A percentile compares a stretch with the other conserved stretches of the same genome.
Conservation (phyloP, 2,113 vertebrate genomes). For the Gallinago undulata region DNA sequence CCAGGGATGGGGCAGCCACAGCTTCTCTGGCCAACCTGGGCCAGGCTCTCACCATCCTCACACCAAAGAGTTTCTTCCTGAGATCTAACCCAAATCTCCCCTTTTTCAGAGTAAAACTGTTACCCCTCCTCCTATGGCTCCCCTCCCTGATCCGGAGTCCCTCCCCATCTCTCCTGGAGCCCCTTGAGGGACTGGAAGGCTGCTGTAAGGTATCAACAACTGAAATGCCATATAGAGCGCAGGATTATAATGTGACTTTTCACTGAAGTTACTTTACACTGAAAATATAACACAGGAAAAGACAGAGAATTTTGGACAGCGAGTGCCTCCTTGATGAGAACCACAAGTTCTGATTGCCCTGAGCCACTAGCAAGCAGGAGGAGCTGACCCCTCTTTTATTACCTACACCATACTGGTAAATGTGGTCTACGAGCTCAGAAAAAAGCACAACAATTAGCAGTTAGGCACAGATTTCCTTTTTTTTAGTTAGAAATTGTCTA, state of each 20-base stretch:
- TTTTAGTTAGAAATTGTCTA: background rate
- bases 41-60: too few species aligned
- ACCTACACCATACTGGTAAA: background rate
- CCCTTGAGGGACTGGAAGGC: too few species aligned
- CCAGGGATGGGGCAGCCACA: too few species aligned
- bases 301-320: background rate
- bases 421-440: background rate
- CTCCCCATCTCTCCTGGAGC: too few species aligned
- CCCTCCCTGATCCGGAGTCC: too few species aligned
- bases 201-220: background rate
- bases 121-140: too few species aligned
- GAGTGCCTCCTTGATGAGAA: background rate
- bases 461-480: background rate
- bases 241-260: background rate
- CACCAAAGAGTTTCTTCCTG: too few species aligned
- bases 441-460: background rate
- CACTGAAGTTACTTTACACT: background rate
- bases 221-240: background rate
- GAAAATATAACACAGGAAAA: background rate
- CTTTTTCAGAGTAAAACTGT: too few species aligned
- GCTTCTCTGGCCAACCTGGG: too few species aligned
- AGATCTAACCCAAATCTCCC: too few species aligned
- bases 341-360: background rate
- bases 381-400: background rate
- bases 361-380: background rate